A percentile compares a stretch with the other conserved stretches of the same genome.
Evolutionary conservation across 2,888 invertebrate genomes (phyloP).

Genomic region (Druceiella hillmani): DNA sequence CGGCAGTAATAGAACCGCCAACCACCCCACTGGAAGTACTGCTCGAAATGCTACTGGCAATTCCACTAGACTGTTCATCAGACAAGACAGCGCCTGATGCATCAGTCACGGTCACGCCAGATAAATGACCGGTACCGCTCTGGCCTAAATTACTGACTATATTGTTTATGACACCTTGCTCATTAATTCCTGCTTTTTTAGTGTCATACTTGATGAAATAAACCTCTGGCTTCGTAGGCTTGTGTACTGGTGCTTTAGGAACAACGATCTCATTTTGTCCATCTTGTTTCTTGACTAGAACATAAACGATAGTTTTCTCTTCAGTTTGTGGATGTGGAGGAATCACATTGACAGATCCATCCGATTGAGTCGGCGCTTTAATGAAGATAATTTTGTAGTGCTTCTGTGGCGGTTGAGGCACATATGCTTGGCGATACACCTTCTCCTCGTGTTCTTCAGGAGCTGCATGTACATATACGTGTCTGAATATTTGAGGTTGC

Average conservation of each 20-base stretch:
- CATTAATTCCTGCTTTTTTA: conserved; percentile 52
- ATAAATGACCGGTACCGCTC: conserved; percentile 25
- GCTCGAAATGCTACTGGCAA: no score
- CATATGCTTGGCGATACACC: conserved; percentile 52
- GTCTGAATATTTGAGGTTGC: conserved; percentile 63
- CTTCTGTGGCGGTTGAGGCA: conserved; percentile 61
- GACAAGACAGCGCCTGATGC: no score
- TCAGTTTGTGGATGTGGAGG: conserved; percentile 63
- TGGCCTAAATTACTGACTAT: conserved; percentile 41
- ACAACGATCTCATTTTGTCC: conserved; percentile 60
- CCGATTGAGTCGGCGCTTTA: conserved; percentile 63
- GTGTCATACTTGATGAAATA: conserved; percentile 75
- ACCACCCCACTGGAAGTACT: no score
- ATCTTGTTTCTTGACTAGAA: conserved; percentile 70
- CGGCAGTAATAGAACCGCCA: no score
- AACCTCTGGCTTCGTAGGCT: conserved; percentile 70
- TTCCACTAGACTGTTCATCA: no score
- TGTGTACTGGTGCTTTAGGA: conserved; percentile 61
- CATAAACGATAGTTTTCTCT: conserved; percentile 73
- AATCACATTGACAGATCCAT: conserved; percentile 59
- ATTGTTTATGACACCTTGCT: conserved; percentile 41
- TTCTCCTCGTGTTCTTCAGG: conserved; percentile 48
- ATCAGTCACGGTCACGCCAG: no score
- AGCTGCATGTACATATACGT: conserved; percentile 45
- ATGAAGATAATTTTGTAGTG: conserved; percentile 80